These are phyloP conservation scores for Melanargia galathea DNA, from an alignment of 2,888 invertebrate genomes.

Conservation along the genomic window DNA sequence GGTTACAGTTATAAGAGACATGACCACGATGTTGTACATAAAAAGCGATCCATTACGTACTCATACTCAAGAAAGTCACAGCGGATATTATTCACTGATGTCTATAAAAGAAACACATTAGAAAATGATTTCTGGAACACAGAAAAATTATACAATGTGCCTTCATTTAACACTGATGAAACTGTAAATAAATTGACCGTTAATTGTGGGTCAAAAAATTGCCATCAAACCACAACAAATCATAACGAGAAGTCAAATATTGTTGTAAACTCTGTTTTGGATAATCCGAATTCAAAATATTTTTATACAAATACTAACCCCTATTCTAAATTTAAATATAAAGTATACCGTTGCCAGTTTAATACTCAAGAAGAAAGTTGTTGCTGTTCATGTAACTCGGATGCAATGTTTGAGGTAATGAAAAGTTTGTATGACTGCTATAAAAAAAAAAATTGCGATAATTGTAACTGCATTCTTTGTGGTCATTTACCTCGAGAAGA, in stretches of 20 bases:
- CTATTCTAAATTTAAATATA: constrained; percentile 27
- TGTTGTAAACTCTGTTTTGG: background rate
- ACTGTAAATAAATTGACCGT: background rate
- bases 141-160: background rate
- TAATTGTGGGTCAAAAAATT: constrained; percentile 4
- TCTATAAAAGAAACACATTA: background rate
- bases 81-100: background rate
- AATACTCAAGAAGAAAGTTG: constrained; percentile 54
- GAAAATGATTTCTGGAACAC: background rate
- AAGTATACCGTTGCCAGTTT: constrained; percentile 56
- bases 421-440: constrained; percentile 70
- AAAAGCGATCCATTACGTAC: background rate
- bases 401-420: constrained; percentile 73
- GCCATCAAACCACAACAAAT: background rate
- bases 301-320: background rate
- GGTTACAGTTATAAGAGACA: background rate
- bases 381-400: constrained; percentile 67
- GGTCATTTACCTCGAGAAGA: constrained; percentile 53
- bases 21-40: background rate
- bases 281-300: background rate
- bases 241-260: background rate
- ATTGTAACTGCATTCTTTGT: constrained; percentile 65
- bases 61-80: background rate
- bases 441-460: constrained; percentile 65
- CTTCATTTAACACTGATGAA: background rate